phyloP scores from a whole-genome alignment of 2,113 vertebrate genomes.

The Gobiocypris rarus region DNA sequence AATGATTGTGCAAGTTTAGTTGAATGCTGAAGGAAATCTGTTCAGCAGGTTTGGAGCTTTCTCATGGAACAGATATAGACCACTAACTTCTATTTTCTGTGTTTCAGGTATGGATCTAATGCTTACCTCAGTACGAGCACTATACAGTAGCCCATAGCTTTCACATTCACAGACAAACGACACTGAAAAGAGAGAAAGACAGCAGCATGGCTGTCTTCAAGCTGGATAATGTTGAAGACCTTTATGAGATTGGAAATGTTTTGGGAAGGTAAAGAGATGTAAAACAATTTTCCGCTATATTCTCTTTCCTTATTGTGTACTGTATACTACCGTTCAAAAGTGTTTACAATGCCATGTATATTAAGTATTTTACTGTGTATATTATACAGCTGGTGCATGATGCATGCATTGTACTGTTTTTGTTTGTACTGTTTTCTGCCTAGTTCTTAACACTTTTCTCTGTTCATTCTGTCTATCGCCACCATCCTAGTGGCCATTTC shows the following conservation, averaged over 20 bases:
- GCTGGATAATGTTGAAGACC: slow-evolving; percentile 79
- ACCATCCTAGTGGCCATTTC: slow-evolving; percentile 75
- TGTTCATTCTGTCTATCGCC: neutral
- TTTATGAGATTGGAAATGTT: slow-evolving; percentile 82
- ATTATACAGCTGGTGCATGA: neutral
- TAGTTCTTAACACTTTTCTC: neutral
- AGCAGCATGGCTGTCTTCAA: slow-evolving; percentile 68
- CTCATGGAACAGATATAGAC: neutral
- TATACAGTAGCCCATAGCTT: slow-evolving; percentile 21
- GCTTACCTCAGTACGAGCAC: slow-evolving; percentile 1
- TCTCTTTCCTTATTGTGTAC: neutral
- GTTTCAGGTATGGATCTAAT: slow-evolving; percentile 42
- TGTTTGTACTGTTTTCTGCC: neutral
- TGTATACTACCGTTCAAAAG: neutral
- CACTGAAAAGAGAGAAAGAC: slow-evolving; percentile 13
- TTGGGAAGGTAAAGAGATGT: slow-evolving; percentile 77
- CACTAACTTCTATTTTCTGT: neutral
- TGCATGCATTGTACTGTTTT: neutral
- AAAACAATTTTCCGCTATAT: neutral
- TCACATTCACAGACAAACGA: neutral
- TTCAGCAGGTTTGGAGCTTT: neutral
- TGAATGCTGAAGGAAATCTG: neutral
- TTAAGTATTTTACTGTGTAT: neutral
- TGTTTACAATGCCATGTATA: no score
- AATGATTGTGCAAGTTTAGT: neutral